These are phyloP conservation scores for Rana temporaria DNA, from an alignment of 2,113 vertebrate species.

Conservation along the genomic window DNA sequence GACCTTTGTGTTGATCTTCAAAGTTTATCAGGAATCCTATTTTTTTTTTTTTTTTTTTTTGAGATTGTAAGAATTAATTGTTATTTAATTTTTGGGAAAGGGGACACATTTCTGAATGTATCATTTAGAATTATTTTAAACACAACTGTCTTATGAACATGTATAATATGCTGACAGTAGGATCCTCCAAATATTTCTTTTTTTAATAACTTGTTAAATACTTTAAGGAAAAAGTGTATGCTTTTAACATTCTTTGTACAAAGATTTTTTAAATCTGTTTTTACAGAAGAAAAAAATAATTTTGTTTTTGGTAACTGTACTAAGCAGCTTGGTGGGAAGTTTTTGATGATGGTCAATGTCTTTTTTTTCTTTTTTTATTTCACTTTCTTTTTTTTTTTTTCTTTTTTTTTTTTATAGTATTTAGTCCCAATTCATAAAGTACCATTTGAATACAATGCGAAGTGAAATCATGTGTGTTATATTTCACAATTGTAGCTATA, in stretches of 20 bases:
- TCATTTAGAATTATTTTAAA: slow-evolving; percentile 67
- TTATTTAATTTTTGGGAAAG: slow-evolving; percentile 65
- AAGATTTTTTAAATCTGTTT: slow-evolving; percentile 36
- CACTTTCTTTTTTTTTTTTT: too few species aligned
- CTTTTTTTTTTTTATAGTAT: slow-evolving; percentile 59
- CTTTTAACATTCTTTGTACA: slow-evolving; percentile 35
- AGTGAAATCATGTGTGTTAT: slow-evolving; percentile 85
- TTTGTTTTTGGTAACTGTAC: slow-evolving; percentile 36
- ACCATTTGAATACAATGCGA: slow-evolving; percentile 82
- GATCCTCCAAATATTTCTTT: slow-evolving; percentile 62
- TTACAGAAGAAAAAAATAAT: slow-evolving; percentile 22
- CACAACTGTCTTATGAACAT: slow-evolving; percentile 68
- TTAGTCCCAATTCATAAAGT: slow-evolving; percentile 77
- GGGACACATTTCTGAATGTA: slow-evolving; percentile 75
- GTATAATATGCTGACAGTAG: slow-evolving; percentile 65
- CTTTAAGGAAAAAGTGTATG: slow-evolving; percentile 13
- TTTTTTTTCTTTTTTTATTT: too few species aligned
- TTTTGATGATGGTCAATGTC: slow-evolving; percentile 70
- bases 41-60: slow-evolving; percentile 49
- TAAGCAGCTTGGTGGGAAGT: slow-evolving; percentile 72
- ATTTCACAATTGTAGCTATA: slow-evolving; percentile 89
- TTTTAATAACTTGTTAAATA: not conserved
- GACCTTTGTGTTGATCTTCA: slow-evolving; percentile 70
- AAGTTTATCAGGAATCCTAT: slow-evolving; percentile 66
- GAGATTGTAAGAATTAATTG: slow-evolving; percentile 69